Conservation (phyloP, 2,888 invertebrate genomes). For the Cephonodes hylas region DNA sequence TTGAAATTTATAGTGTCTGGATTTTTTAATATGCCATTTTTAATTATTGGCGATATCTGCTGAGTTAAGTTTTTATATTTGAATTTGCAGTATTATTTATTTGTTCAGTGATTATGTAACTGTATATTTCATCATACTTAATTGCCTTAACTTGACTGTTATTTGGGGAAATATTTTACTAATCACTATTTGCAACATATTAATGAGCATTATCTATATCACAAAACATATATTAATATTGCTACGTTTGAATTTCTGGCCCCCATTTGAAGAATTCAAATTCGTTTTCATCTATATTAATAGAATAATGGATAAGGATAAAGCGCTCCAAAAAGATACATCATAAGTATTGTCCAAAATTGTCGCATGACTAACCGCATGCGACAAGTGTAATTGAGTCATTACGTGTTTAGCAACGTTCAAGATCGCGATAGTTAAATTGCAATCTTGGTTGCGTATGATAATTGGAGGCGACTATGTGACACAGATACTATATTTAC, state of each 20-base stretch:
- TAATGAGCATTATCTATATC: too few species aligned
- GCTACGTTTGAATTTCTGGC: neutral
- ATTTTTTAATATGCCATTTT: neutral
- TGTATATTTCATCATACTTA: too few species aligned
- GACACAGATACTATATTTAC: neutral
- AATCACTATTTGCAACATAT: too few species aligned
- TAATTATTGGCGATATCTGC: neutral
- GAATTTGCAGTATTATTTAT: too few species aligned
- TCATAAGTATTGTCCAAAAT: neutral
- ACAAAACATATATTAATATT: neutral
- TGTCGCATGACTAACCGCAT: neutral
- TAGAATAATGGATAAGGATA: neutral
- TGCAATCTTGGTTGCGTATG: slow-evolving; percentile 1
- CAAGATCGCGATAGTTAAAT: neutral
- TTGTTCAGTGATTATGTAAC: too few species aligned
- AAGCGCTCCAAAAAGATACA: neutral
- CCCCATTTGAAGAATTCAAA: too few species aligned
- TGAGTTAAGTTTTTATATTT: neutral
- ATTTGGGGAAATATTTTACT: too few species aligned
- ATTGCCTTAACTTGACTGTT: too few species aligned
- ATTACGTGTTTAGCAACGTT: slow-evolving; percentile 7
- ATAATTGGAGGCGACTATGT: slow-evolving; percentile 7
- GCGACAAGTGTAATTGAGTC: slow-evolving; percentile 6
- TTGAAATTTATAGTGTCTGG: neutral
- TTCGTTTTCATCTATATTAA: too few species aligned